Conservation (phyloP, 2,888 invertebrate genomes). For the Lasioglossum figueresi region DNA sequence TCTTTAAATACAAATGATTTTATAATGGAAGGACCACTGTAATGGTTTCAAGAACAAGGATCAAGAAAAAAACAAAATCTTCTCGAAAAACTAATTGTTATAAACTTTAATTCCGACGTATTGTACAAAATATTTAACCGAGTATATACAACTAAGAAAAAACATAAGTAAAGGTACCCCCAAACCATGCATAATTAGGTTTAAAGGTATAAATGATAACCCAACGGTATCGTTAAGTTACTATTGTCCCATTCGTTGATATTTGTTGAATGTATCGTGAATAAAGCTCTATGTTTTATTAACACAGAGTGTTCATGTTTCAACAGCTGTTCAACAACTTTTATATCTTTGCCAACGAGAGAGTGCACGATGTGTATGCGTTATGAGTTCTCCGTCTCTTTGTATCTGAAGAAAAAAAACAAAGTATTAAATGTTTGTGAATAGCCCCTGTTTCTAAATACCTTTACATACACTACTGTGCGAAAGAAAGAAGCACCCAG, state of each 20-base stretch:
- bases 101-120: slow-evolving; percentile 71
- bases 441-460: neutral
- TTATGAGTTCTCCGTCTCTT: slow-evolving; percentile 88
- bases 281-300: slow-evolving; percentile 82
- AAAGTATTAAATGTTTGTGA: slow-evolving; percentile 18
- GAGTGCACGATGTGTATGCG: slow-evolving; percentile 27
- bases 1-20: slow-evolving; percentile 66
- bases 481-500: too few relatives aligned
- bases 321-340: slow-evolving; percentile 14
- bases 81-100: slow-evolving; percentile 72
- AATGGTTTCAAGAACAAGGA: slow-evolving; percentile 70
- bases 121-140: slow-evolving; percentile 76
- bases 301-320: slow-evolving; percentile 57
- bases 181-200: slow-evolving; percentile 69
- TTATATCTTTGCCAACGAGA: slow-evolving; percentile 10
- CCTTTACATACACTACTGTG: neutral
- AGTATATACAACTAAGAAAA: slow-evolving; percentile 57
- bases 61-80: slow-evolving; percentile 67
- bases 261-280: slow-evolving; percentile 81
- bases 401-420: slow-evolving; percentile 39
- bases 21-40: slow-evolving; percentile 77
- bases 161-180: slow-evolving; percentile 35
- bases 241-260: slow-evolving; percentile 75
- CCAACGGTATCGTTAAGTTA: slow-evolving; percentile 71
- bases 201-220: slow-evolving; percentile 62